Evolutionary conservation across 2,113 vertebrate species (phyloP).

Genomic region (Gymnorhina tibicen): DNA sequence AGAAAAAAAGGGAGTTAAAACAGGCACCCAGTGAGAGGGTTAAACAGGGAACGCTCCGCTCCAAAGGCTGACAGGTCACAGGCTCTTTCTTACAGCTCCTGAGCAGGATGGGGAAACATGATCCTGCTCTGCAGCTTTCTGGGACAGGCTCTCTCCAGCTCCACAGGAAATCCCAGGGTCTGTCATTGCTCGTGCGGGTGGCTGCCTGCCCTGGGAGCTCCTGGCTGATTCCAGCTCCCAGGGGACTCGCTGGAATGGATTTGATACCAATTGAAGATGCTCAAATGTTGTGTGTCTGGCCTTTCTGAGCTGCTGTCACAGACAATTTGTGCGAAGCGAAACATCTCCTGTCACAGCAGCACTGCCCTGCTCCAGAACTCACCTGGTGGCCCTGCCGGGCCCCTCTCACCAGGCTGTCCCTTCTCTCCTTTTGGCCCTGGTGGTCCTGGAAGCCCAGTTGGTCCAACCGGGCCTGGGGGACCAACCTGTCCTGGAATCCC

Average conservation of each 20-base stretch:
- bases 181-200: not conserved
- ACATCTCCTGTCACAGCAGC: not conserved
- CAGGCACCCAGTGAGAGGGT: not conserved
- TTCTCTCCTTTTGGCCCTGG: conserved; percentile 77
- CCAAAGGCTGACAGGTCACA: not conserved
- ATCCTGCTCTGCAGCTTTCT: conserved; percentile 20
- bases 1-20: not conserved
- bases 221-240: not conserved
- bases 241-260: not conserved
- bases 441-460: conserved; percentile 68
- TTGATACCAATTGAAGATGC: not conserved
- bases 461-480: conserved; percentile 68
- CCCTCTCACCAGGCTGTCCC: conserved; percentile 75
- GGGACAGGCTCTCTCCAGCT: not conserved
- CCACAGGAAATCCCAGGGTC: not conserved
- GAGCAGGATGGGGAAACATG: not conserved
- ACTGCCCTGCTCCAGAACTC: not conserved
- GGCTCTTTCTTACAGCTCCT: not conserved
- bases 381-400: conserved; percentile 79
- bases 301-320: not conserved
- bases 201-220: not conserved
- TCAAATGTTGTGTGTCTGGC: not conserved
- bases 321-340: not conserved
- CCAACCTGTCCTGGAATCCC: conserved; percentile 73
- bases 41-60: not conserved